These are phyloP conservation scores for Leptonema lineaticorne DNA, from an alignment of 1,140 invertebrate species.

Conservation along the genomic window DNA sequence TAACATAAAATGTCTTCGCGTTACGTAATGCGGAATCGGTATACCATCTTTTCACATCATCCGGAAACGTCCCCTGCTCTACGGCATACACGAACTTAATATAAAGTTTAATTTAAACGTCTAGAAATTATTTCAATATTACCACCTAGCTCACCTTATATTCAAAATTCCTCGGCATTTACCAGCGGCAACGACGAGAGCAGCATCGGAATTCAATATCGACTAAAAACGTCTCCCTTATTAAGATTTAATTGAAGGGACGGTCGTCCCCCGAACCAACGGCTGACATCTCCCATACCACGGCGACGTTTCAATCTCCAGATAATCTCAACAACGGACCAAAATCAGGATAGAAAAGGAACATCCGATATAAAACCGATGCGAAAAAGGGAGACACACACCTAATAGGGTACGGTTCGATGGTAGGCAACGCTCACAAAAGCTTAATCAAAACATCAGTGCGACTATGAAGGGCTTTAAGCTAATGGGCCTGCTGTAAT, in stretches of 20 bases:
- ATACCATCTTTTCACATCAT: no score
- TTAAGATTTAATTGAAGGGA: constrained; percentile 26
- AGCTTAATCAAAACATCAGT: constrained; percentile 39
- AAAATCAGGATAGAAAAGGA: no score
- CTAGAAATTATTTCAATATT: constrained; percentile 4
- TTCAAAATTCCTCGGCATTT: background rate
- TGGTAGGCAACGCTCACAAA: constrained; percentile 27
- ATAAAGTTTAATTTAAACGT: no score
- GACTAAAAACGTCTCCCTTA: constrained; percentile 23
- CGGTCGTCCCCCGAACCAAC: background rate
- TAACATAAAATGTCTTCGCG: no score
- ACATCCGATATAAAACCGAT: no score
- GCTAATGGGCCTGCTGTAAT: constrained; percentile 37
- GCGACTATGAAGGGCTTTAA: constrained; percentile 37
- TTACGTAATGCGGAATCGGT: no score
- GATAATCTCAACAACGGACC: constrained; percentile 20
- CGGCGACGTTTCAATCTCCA: background rate
- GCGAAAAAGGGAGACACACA: no score
- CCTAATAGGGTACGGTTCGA: constrained; percentile 8
- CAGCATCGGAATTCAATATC: constrained; percentile 13
- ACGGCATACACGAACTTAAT: no score
- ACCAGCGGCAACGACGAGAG: background rate
- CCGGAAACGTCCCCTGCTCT: no score
- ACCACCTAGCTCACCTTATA: no score
- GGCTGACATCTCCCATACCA: background rate